Evolutionary conservation across 2,888 invertebrate species (phyloP).

Genomic region (Perizoma flavofasciatum): DNA sequence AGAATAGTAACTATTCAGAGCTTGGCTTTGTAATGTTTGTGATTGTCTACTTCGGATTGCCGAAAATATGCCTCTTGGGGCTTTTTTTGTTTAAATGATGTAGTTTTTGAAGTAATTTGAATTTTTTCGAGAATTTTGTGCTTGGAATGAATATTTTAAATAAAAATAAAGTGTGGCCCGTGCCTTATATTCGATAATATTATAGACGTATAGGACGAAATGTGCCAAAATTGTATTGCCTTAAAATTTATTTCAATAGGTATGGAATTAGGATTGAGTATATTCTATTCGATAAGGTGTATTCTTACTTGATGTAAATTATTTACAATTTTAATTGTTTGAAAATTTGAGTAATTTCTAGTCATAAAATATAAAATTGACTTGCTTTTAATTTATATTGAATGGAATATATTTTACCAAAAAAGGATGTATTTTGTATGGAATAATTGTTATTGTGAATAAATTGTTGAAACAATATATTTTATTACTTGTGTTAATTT

Average conservation of each 20-base stretch:
- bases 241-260: constrained; percentile 44
- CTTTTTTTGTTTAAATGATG: constrained; percentile 16
- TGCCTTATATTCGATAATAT: constrained; percentile 65
- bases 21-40: constrained; percentile 35
- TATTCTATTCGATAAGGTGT: constrained; percentile 30
- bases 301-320: constrained; percentile 20
- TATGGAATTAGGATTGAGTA: constrained; percentile 29
- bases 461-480: constrained; percentile 63
- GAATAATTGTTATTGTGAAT: constrained; percentile 73
- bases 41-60: constrained; percentile 24
- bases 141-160: constrained; percentile 32
- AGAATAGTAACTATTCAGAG: constrained; percentile 27
- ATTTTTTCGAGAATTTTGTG: constrained; percentile 31
- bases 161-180: constrained; percentile 54
- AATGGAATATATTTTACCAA: constrained; percentile 54
- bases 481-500: constrained; percentile 32
- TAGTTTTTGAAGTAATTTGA: constrained; percentile 28
- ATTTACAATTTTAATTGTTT: constrained; percentile 28
- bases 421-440: constrained; percentile 75
- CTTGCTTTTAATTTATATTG: constrained; percentile 48
- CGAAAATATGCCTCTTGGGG: constrained; percentile 11
- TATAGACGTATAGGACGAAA: constrained; percentile 35
- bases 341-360: constrained; percentile 52
- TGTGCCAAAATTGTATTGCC: constrained; percentile 62
- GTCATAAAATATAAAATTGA: constrained; percentile 49